Percentiles rank a stretch among this genome's conserved stretches.
These are phyloP conservation scores for Lepidurus packardi DNA, from an alignment of 1,140 invertebrate genomes.

Conservation along the genomic window DNA sequence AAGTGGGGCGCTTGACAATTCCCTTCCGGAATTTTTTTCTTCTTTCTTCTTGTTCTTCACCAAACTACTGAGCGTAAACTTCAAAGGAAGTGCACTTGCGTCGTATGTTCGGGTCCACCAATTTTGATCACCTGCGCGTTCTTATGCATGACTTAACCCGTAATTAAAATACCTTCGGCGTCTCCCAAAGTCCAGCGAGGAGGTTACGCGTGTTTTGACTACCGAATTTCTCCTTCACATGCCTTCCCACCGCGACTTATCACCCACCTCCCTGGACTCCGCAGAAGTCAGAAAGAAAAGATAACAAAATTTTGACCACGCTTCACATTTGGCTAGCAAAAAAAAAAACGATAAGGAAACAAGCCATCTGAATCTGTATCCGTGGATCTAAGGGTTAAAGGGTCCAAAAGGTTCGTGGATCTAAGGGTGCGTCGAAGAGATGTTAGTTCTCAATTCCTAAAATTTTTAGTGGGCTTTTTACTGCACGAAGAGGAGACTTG, in stretches of 20 bases:
- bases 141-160: background rate
- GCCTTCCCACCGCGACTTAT: background rate
- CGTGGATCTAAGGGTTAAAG: background rate
- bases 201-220: background rate
- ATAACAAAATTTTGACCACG: background rate
- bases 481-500: background rate
- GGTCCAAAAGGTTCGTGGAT: no score
- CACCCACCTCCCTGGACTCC: background rate
- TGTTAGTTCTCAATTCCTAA: background rate
- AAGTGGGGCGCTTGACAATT: no score
- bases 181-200: background rate
- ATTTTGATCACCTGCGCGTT: background rate
- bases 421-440: background rate
- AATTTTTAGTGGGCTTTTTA: background rate
- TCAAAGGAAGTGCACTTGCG: constrained; percentile 1
- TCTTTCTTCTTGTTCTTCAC: background rate
- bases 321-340: background rate
- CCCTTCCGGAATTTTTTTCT: no score
- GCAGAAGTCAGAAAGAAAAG: background rate
- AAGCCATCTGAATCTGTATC: background rate
- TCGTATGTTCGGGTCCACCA: background rate
- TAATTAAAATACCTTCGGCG: background rate
- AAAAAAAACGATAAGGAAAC: background rate
- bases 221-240: background rate
- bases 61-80: background rate